These are phyloP conservation scores for Brachyopa scutellaris DNA, from an alignment of 2,888 invertebrate genomes.

Conservation along the genomic window DNA sequence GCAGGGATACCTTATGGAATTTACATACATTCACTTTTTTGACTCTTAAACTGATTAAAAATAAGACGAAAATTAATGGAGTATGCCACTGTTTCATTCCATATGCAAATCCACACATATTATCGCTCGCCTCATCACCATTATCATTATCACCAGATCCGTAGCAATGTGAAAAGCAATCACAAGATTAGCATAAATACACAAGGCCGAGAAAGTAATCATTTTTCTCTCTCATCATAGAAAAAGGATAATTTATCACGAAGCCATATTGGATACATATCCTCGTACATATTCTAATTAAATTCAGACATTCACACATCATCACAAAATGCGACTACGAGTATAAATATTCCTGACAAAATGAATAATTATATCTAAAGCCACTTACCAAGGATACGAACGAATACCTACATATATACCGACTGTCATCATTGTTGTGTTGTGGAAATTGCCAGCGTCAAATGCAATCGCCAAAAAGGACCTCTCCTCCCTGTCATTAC, in stretches of 20 bases:
- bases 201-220: slow-evolving; percentile 61
- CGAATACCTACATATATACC: too few relatives aligned
- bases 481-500: slow-evolving; percentile 46
- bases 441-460: slow-evolving; percentile 31
- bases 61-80: slow-evolving; percentile 70
- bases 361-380: slow-evolving; percentile 58
- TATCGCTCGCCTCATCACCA: slow-evolving; percentile 31
- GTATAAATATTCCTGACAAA: slow-evolving; percentile 48
- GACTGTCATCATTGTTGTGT: slow-evolving; percentile 7
- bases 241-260: slow-evolving; percentile 66
- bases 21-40: slow-evolving; percentile 37
- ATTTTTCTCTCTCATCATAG: slow-evolving; percentile 69
- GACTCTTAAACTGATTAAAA: slow-evolving; percentile 41
- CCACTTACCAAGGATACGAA: too few relatives aligned
- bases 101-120: slow-evolving; percentile 55
- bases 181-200: slow-evolving; percentile 64
- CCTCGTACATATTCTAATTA: slow-evolving; percentile 50
- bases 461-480: slow-evolving; percentile 41
- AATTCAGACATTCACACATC: slow-evolving; percentile 65
- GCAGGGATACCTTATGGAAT: slow-evolving; percentile 45
- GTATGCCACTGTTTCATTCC: slow-evolving; percentile 60
- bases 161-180: slow-evolving; percentile 65
- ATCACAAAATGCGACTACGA: slow-evolving; percentile 37
- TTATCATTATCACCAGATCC: slow-evolving; percentile 50
- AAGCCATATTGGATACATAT: slow-evolving; percentile 22